phyloP scores from a whole-genome alignment of 2,888 invertebrate species.

The Cecidostiba fungosa region DNA sequence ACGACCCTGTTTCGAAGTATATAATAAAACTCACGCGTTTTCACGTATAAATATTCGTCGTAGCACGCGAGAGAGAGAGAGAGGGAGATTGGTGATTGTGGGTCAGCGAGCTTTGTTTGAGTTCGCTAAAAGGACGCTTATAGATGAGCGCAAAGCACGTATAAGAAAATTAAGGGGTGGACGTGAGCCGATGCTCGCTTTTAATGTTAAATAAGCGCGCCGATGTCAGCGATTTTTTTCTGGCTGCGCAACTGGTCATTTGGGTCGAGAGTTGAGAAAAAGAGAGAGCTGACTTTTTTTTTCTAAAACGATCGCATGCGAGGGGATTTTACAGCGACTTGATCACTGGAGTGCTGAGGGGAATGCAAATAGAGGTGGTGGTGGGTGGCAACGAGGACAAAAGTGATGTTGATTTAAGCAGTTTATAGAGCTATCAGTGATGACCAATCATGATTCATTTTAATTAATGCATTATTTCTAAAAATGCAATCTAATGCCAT shows the following conservation, averaged over 20 bases:
- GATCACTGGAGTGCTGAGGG: not conserved
- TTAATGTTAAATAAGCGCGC: slow-evolving; percentile 30
- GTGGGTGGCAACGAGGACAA: not conserved
- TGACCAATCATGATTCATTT: not conserved
- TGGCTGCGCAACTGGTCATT: not conserved
- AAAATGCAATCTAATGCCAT: not conserved
- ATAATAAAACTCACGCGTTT: not conserved
- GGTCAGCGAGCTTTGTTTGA: slow-evolving; percentile 28
- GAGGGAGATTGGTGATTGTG: not conserved
- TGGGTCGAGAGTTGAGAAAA: not conserved
- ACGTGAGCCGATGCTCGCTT: not conserved
- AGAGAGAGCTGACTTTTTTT: not conserved
- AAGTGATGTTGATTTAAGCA: not conserved
- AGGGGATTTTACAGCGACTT: not conserved
- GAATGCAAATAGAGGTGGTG: not conserved
- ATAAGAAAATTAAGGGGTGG: slow-evolving; percentile 45
- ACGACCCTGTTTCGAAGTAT: not conserved
- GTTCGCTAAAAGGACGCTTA: not conserved
- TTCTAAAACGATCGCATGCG: not conserved
- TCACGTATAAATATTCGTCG: not conserved
- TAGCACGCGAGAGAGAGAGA: not conserved
- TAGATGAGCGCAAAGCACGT: slow-evolving; percentile 1
- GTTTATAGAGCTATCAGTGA: not conserved
- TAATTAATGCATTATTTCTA: not conserved
- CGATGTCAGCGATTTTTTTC: not conserved